These are phyloP conservation scores for Phoenoteleia sp. DNA, from an alignment of 2,888 invertebrate genomes.

Conservation along the genomic window DNA sequence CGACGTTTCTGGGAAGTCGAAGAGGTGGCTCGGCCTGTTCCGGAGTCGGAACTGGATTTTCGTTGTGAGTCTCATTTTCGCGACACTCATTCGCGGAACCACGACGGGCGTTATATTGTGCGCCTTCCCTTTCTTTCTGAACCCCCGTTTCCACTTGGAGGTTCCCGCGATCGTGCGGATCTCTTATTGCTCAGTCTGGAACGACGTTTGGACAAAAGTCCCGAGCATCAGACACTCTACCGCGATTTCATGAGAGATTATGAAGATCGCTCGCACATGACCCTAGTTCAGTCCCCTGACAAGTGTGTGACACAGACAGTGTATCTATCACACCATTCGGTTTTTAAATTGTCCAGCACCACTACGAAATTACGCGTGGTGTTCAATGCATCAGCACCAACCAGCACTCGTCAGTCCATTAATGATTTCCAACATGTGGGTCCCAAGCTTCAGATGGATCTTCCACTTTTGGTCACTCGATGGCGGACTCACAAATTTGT, in stretches of 20 bases:
- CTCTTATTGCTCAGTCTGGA: neutral
- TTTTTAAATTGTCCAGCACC: neutral
- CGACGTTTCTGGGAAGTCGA: neutral
- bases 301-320: neutral
- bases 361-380: slow-evolving; percentile 60
- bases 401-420: slow-evolving; percentile 26
- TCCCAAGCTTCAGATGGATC: slow-evolving; percentile 42
- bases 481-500: slow-evolving; percentile 25
- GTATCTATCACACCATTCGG: slow-evolving; percentile 1
- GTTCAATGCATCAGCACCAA: slow-evolving; percentile 51
- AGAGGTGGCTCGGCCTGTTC: too few relatives aligned
- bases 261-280: neutral
- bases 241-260: neutral
- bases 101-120: too few relatives aligned
- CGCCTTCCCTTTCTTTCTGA: neutral
- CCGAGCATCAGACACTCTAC: neutral
- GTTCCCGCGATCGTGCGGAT: neutral
- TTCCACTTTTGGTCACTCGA: slow-evolving; percentile 16
- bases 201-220: neutral
- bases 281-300: neutral
- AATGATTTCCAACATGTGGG: slow-evolving; percentile 47
- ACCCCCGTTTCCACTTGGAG: neutral
- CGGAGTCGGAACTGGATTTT: too few relatives aligned
- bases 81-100: too few relatives aligned
- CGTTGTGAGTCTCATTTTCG: too few relatives aligned